Conservation (phyloP, 2,113 vertebrate genomes). For the Donacobius atricapilla region DNA sequence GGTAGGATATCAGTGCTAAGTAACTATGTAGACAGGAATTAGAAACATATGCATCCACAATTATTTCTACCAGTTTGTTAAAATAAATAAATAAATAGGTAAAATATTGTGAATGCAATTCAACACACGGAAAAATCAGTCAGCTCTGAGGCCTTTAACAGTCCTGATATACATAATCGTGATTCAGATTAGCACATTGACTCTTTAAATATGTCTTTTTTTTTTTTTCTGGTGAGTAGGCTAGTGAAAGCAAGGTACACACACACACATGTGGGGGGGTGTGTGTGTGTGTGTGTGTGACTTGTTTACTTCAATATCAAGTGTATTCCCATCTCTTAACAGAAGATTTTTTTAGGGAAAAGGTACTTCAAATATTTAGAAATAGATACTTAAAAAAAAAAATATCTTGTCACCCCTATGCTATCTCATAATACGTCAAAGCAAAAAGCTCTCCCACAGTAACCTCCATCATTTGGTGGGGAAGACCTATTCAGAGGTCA, state of each 20-base stretch:
- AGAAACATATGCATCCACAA: not conserved
- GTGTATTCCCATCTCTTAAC: not conserved
- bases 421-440: not conserved
- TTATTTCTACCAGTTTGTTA: not conserved
- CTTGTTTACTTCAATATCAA: not conserved
- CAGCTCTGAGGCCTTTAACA: not conserved
- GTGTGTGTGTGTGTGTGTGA: too few species aligned
- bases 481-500: not conserved
- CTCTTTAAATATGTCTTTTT: not conserved
- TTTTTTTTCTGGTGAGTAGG: not conserved
- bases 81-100: not conserved
- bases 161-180: not conserved
- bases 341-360: not conserved
- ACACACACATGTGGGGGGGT: not conserved
- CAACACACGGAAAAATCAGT: not conserved
- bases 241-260: not conserved
- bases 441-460: not conserved
- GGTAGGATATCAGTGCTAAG: not conserved
- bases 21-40: not conserved
- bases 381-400: not conserved
- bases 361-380: not conserved
- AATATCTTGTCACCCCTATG: rapidly evolving
- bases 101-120: not conserved
- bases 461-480: not conserved
- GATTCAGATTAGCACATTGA: not conserved